Conservation (phyloP, 2,113 vertebrate genomes). For the Hippocampus zosterae region DNA sequence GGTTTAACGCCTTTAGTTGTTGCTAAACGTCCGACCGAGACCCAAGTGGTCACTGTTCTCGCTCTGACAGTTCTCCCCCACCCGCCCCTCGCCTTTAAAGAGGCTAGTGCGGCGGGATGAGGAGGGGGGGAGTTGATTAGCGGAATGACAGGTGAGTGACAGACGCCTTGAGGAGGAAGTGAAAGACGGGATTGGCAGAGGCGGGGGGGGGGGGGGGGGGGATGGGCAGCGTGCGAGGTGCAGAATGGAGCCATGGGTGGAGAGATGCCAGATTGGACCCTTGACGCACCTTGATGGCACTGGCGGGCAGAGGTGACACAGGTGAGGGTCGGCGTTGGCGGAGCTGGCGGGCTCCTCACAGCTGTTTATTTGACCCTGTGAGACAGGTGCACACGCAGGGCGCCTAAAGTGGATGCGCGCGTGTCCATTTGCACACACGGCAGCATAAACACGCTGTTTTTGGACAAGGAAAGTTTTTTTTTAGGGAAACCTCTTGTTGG, state of each 20-base stretch:
- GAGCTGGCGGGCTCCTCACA: constrained; percentile 57
- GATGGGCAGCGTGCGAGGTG: constrained; percentile 23
- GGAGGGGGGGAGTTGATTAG: constrained; percentile 52
- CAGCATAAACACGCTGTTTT: not conserved
- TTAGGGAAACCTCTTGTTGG: not conserved
- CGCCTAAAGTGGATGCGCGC: constrained; percentile 17
- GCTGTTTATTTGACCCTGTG: constrained; percentile 47
- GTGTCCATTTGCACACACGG: constrained; percentile 39
- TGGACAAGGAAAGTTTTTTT: not conserved
- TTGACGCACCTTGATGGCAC: constrained; percentile 63
- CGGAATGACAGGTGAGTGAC: constrained; percentile 72
- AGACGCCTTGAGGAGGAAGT: constrained; percentile 56
- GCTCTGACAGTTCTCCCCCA: constrained; percentile 41
- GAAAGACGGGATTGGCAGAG: constrained; percentile 4
- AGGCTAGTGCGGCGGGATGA: constrained; percentile 13
- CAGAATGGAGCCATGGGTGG: constrained; percentile 63
- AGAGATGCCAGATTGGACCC: constrained; percentile 58
- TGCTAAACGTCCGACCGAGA: constrained; percentile 43
- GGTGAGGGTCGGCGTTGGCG: constrained; percentile 52
- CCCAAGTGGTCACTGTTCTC: constrained; percentile 52
- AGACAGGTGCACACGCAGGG: constrained; percentile 45
- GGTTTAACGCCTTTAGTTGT: constrained; percentile 24
- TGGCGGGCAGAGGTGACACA: constrained; percentile 66
- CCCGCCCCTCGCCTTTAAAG: constrained; percentile 24
- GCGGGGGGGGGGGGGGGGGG: constrained; percentile 6